These are phyloP conservation scores for Sesamia nonagrioides DNA, from an alignment of 1,140 invertebrate species.

Conservation along the genomic window DNA sequence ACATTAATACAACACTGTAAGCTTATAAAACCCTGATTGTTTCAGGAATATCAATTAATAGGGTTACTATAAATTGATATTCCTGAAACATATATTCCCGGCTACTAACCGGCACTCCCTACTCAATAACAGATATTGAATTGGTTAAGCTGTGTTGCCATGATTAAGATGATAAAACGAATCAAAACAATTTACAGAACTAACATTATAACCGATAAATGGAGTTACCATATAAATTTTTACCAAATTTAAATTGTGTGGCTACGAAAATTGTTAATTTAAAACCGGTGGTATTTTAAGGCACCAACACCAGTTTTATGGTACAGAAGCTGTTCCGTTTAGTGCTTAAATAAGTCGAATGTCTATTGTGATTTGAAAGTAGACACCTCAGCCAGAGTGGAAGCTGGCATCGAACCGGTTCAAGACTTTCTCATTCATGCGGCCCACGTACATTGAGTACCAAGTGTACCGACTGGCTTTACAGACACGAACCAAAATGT, in stretches of 20 bases:
- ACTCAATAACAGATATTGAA: background rate
- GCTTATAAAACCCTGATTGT: no score
- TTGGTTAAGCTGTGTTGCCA: conserved; percentile 1
- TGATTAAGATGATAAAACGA: conserved; percentile 20
- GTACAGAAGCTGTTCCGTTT: conserved; percentile 70
- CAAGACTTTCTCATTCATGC: conserved; percentile 83
- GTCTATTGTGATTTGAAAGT: conserved; percentile 86
- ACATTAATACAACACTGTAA: no score
- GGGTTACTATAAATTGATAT: no score
- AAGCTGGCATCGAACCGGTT: conserved; percentile 76
- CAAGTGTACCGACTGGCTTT: conserved; percentile 46
- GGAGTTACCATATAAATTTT: conserved; percentile 37
- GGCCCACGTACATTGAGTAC: conserved; percentile 60
- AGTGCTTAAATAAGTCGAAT: conserved; percentile 69
- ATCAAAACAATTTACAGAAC: conserved; percentile 30
- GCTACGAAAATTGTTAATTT: no score
- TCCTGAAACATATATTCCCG: no score
- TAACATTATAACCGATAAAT: no score
- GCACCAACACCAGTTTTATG: conserved; percentile 36
- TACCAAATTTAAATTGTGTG: background rate
- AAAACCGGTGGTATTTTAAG: conserved; percentile 12
- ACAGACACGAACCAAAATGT: conserved; percentile 58
- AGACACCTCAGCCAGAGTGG: conserved; percentile 70
- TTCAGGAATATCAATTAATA: no score
- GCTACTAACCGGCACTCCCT: no score